These are phyloP conservation scores for Cryptus armator DNA, from an alignment of 2,888 invertebrate genomes.

Conservation along the genomic window DNA sequence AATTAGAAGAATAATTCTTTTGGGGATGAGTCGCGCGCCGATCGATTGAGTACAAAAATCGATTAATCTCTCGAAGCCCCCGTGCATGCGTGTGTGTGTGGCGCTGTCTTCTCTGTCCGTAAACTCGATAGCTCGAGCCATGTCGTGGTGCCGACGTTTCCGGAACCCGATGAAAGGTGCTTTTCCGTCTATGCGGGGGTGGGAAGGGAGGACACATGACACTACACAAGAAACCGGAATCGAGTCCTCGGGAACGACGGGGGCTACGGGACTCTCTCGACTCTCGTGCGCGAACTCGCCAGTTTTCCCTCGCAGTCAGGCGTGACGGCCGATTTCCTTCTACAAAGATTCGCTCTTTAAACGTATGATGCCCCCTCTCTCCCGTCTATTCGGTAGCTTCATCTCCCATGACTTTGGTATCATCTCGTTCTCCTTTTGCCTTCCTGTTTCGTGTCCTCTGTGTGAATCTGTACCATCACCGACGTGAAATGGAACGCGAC, in stretches of 20 bases:
- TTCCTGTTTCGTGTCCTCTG: slow-evolving; percentile 43
- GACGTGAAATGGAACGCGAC: slow-evolving; percentile 57
- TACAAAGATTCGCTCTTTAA: slow-evolving; percentile 81
- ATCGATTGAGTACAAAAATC: neutral
- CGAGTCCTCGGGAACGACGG: slow-evolving; percentile 72
- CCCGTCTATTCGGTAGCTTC: slow-evolving; percentile 47
- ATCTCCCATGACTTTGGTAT: slow-evolving; percentile 38
- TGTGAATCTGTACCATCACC: slow-evolving; percentile 58
- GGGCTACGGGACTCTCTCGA: neutral
- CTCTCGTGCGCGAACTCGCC: slow-evolving; percentile 67
- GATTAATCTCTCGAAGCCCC: slow-evolving; percentile 5
- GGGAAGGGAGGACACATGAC: slow-evolving; percentile 17
- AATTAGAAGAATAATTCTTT: neutral
- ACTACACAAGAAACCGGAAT: slow-evolving; percentile 75
- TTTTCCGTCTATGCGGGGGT: slow-evolving; percentile 47
- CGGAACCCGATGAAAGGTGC: slow-evolving; percentile 62
- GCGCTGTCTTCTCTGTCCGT: slow-evolving; percentile 35
- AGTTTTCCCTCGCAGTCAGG: slow-evolving; percentile 74
- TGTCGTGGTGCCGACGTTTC: slow-evolving; percentile 44
- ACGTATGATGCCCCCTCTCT: slow-evolving; percentile 70
- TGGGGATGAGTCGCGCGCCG: neutral
- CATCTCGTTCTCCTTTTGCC: slow-evolving; percentile 4
- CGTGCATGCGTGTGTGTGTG: neutral
- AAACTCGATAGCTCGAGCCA: slow-evolving; percentile 35
- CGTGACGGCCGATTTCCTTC: slow-evolving; percentile 81